These are phyloP conservation scores for Noctilio leporinus DNA, from an alignment of 2,113 vertebrate species.

Conservation along the genomic window DNA sequence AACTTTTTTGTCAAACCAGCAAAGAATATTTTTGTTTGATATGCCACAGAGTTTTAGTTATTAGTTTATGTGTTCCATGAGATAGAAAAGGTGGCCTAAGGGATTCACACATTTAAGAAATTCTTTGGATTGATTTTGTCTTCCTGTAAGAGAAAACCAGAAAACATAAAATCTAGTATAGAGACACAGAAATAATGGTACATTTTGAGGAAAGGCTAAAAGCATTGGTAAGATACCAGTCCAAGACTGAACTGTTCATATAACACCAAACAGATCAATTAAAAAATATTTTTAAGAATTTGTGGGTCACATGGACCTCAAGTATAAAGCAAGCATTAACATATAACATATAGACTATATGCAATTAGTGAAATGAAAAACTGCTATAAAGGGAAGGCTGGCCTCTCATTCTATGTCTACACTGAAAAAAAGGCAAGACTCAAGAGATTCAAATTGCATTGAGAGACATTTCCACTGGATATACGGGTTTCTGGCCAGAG, in stretches of 20 bases:
- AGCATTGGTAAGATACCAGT: not conserved
- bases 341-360: conserved; percentile 3
- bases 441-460: conserved; percentile 5
- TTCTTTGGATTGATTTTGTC: not conserved
- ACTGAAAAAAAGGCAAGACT: not conserved
- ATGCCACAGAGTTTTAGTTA: not conserved
- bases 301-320: not conserved
- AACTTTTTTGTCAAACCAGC: not conserved
- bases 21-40: not conserved
- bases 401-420: not conserved
- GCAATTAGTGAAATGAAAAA: conserved; percentile 20
- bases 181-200: conserved; percentile 10
- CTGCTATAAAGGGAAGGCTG: not conserved
- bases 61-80: not conserved
- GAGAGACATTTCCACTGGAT: not conserved
- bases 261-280: not conserved
- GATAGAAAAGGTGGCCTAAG: not conserved
- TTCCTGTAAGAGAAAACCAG: not conserved
- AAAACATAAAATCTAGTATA: not conserved
- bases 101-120: conserved; percentile 37
- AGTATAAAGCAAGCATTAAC: not conserved
- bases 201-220: conserved; percentile 5
- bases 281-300: not conserved
- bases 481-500: not conserved
- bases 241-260: not conserved